Base-by-base conservation (phyloP, 2,113 vertebrate genomes). In the Poicephalus gulielmi region DNA sequence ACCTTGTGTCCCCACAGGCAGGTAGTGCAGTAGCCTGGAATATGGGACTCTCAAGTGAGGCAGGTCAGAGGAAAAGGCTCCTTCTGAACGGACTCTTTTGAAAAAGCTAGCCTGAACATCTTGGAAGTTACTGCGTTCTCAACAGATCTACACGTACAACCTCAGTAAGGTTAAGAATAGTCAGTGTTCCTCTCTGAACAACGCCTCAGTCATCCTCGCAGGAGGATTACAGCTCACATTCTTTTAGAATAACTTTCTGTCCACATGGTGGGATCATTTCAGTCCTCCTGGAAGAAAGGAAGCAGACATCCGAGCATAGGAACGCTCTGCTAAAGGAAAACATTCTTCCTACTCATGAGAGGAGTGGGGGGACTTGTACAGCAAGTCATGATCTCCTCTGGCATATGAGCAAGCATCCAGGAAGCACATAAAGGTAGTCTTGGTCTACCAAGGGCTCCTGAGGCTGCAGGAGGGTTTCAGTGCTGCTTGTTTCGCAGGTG, bases 401-500 rank as follows among this genome's bases (percentile, higher is more conserved):
- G 82, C 37, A 41, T 17, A 47, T 4, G 4, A 78, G 44, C 31
- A 31, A 13, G 35, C 1, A 76, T 94, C 96, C 94, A 13, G 46
- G 49, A 74, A 47, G 44, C 28, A 2, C 10, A 0, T 7, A 17
- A 3, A 31, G 2, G 3, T 28, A 11, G 50, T 19, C 11, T 7
- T 14, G 79, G 81, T 55, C 96, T 91, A 98, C 98, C 98, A 97
- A 22, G 97, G 98, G 91, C 98, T 97, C 98, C 98, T 98, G 83
- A 98, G 96, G 60, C 86, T 95, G 50, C 67, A 77, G 94, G 88
- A 67, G 35, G 25, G 46, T 28, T 67, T 66, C 17, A 47, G 70
- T 2, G 62, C 60, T 2, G 74, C 81, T 53, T 82, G 92, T 78
- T 97, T 96, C 28, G 95, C 66, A 0, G 84, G 57, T 22, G 50